Evolutionary conservation across 2,113 vertebrate species (phyloP).

Genomic region (Pampusana beccarii): DNA sequence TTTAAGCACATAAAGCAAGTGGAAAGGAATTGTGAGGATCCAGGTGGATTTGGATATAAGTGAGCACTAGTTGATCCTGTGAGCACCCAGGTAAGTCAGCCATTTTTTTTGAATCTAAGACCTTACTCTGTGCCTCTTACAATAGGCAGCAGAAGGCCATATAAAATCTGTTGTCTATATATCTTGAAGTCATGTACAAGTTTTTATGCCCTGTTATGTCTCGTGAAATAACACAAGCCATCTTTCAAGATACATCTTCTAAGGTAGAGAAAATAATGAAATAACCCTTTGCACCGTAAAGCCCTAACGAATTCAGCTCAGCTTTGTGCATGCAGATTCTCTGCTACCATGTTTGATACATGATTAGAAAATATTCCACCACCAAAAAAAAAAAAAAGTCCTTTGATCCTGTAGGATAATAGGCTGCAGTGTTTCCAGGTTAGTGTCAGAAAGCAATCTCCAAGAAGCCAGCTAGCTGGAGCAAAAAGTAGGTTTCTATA

Average conservation of each 20-base stretch:
- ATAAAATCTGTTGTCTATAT: background rate
- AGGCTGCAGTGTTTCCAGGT: background rate
- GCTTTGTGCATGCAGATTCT: background rate
- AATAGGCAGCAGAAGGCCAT: background rate
- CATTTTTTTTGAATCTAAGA: background rate
- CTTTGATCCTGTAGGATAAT: slow-evolving; percentile 54
- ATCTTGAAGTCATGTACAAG: background rate
- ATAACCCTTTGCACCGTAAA: background rate
- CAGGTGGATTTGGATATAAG: background rate
- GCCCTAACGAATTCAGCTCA: background rate
- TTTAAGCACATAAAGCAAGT: background rate
- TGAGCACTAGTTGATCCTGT: background rate
- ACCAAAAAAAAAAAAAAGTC: background rate
- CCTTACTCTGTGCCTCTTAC: background rate
- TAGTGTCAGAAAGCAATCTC: slow-evolving; percentile 49
- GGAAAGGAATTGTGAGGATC: background rate
- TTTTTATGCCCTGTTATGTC: background rate
- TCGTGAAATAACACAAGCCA: background rate
- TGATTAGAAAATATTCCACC: background rate
- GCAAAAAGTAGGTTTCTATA: slow-evolving; percentile 48
- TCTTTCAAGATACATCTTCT: background rate
- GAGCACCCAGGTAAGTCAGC: background rate
- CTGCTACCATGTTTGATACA: background rate
- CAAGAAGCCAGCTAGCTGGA: slow-evolving; percentile 21
- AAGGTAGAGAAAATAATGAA: slow-evolving; percentile 9